phyloP scores from a whole-genome alignment of 2,113 vertebrate species.

The Scomber colias region DNA sequence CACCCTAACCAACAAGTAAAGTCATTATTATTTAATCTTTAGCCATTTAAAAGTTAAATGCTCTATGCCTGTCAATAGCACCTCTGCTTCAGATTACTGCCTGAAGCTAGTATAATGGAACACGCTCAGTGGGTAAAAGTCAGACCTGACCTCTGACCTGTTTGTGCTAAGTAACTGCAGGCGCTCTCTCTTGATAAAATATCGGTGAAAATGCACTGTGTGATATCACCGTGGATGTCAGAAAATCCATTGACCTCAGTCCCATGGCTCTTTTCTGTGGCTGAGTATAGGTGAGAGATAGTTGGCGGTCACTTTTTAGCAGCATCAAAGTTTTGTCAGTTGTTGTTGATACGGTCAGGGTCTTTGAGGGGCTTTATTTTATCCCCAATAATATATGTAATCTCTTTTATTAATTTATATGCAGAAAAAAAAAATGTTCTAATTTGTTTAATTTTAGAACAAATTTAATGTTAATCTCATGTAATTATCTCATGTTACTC shows the following conservation, averaged over 20 bases:
- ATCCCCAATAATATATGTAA: not conserved
- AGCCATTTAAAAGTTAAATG: conserved; percentile 74
- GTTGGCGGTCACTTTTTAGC: conserved; percentile 19
- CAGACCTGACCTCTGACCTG: conserved; percentile 88
- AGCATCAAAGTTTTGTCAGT: not conserved
- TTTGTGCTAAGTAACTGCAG: conserved; percentile 91
- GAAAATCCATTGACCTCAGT: conserved; percentile 39
- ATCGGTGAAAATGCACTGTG: conserved; percentile 83
- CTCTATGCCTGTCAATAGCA: conserved; percentile 81
- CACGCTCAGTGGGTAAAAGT: conserved; percentile 87
- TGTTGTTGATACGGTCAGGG: not conserved
- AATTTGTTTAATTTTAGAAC: not conserved
- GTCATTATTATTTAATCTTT: conserved; percentile 51
- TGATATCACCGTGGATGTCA: conserved; percentile 54
- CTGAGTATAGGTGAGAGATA: conserved; percentile 21
- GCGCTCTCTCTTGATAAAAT: conserved; percentile 88
- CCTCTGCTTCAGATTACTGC: conserved; percentile 92
- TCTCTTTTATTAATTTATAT: not conserved
- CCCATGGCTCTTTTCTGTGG: conserved; percentile 25
- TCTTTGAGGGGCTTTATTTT: not conserved
- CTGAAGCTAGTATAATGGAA: conserved; percentile 86
- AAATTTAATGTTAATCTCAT: not conserved
- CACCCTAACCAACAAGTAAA: not conserved
- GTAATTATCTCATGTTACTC: not conserved
- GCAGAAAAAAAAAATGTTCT: not conserved